phyloP scores from a whole-genome alignment of 2,797 vertebrate genomes.

The Helicolenus hilgendorfi region DNA sequence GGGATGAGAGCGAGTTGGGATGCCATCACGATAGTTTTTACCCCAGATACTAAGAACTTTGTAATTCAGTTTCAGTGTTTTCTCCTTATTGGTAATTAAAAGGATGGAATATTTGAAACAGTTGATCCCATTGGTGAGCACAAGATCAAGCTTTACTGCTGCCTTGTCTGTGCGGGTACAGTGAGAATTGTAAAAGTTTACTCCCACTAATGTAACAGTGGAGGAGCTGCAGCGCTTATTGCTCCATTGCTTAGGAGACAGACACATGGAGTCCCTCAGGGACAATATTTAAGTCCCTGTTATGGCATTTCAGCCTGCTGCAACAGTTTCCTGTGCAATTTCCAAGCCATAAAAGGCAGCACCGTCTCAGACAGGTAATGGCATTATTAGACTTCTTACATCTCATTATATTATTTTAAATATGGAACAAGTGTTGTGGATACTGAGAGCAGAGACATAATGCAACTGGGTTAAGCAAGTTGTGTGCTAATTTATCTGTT shows the following conservation, averaged over 20 bases:
- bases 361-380: conserved; percentile 65
- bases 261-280: conserved; percentile 51
- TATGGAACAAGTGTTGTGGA: conserved; percentile 30
- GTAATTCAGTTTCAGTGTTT: background rate
- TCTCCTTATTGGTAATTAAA: background rate
- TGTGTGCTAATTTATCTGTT: conserved; percentile 42
- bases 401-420: conserved; percentile 69
- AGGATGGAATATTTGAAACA: background rate
- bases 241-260: conserved; percentile 50
- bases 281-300: conserved; percentile 59
- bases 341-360: conserved; percentile 55
- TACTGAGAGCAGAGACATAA: conserved; percentile 12
- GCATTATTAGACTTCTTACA: conserved; percentile 55
- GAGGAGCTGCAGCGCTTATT: conserved; percentile 39
- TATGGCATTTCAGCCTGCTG: conserved; percentile 66
- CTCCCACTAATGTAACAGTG: conserved; percentile 17
- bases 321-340: conserved; percentile 64
- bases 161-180: background rate
- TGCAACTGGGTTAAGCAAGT: conserved; percentile 24
- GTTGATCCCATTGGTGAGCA: background rate
- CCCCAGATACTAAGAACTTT: background rate
- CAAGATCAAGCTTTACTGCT: background rate
- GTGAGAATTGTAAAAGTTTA: conserved; percentile 28
- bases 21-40: background rate
- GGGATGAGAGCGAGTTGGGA: too few species aligned